Percentiles rank a stretch among this genome's conserved stretches.
Conservation (phyloP, 2,888 invertebrate genomes). For the Synanthedon tipuliformis region DNA sequence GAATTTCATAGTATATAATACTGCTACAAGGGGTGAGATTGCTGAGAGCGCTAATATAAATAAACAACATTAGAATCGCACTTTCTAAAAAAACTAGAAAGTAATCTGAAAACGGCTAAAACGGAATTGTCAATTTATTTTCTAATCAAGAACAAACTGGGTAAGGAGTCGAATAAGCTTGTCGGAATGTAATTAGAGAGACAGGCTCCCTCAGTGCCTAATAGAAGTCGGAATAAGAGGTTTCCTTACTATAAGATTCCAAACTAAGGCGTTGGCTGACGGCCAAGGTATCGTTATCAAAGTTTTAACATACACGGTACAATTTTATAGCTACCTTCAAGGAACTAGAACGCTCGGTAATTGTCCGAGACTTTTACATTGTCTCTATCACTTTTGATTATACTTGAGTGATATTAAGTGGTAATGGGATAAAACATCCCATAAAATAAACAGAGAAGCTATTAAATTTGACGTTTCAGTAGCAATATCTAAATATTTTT, state of each 20-base stretch:
- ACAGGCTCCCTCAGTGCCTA: conserved; percentile 4
- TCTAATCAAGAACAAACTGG: background rate
- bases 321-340: too few relatives aligned
- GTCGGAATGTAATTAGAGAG: conserved; percentile 21
- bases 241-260: background rate
- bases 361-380: too few relatives aligned
- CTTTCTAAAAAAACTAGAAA: background rate
- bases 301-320: background rate
- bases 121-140: background rate
- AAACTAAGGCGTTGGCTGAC: background rate
- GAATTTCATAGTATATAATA: too few relatives aligned
- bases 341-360: too few relatives aligned
- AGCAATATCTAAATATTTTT: too few relatives aligned
- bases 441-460: too few relatives aligned
- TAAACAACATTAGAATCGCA: background rate
- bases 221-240: conserved; percentile 7
- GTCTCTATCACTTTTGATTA: too few relatives aligned
- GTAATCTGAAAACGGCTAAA: background rate
- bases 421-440: too few relatives aligned
- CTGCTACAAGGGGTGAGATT: too few relatives aligned
- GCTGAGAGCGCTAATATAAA: too few relatives aligned
- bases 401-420: too few relatives aligned
- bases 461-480: too few relatives aligned
- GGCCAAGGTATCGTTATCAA: background rate
- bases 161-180: conserved; percentile 5